phyloP scores from a whole-genome alignment of 2,113 vertebrate genomes.

The Notothenia coriiceps region DNA sequence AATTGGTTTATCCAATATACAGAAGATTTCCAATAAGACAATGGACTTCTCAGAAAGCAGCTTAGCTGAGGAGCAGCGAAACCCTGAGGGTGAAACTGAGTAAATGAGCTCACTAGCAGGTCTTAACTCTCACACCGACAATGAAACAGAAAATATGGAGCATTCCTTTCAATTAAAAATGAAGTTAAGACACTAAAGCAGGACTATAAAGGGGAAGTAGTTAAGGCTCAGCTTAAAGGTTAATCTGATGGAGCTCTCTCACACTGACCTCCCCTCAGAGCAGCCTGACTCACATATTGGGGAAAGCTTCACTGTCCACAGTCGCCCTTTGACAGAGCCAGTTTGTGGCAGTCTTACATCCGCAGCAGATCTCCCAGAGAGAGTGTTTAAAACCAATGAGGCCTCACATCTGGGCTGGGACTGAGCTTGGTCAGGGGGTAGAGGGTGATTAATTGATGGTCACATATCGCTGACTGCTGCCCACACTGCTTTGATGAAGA shows the following conservation, averaged over 20 bases:
- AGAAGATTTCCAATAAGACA: conserved; percentile 78
- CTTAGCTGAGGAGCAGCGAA: conserved; percentile 62
- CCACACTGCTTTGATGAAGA: conserved; percentile 87
- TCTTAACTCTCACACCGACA: conserved; percentile 53
- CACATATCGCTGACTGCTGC: conserved; percentile 83
- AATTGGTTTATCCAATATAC: conserved; percentile 79
- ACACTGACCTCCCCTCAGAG: conserved; percentile 58
- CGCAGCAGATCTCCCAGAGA: conserved; percentile 73
- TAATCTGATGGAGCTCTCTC: conserved; percentile 72
- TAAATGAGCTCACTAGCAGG: conserved; percentile 66
- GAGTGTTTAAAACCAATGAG: conserved; percentile 79
- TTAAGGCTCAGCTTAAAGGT: conserved; percentile 69
- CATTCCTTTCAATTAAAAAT: conserved; percentile 73
- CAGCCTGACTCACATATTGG: conserved; percentile 50
- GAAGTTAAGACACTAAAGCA: conserved; percentile 52
- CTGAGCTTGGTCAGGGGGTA: conserved; percentile 72
- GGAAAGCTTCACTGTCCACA: conserved; percentile 64
- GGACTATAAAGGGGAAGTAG: conserved; percentile 67
- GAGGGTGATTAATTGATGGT: conserved; percentile 86
- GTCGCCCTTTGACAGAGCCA: conserved; percentile 67
- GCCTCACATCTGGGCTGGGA: conserved; percentile 77
- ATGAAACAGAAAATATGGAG: conserved; percentile 35
- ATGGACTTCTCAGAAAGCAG: conserved; percentile 71
- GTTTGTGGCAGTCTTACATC: conserved; percentile 70
- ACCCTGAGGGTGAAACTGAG: conserved; percentile 64